Conservation (phyloP, 2,113 vertebrate genomes). For the Cottus gobio region DNA sequence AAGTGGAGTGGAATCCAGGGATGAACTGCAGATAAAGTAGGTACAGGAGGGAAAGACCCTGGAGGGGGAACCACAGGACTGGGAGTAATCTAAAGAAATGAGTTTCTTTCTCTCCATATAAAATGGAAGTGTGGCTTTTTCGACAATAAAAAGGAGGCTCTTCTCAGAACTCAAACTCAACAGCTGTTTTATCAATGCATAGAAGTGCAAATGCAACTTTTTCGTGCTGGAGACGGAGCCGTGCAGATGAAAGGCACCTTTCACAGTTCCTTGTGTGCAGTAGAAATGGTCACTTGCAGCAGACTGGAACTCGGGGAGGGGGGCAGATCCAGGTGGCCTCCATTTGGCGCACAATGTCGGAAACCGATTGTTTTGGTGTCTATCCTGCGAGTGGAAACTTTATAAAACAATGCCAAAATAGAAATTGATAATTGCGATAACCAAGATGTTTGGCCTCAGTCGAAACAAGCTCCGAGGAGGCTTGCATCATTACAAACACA, state of each 20-base stretch:
- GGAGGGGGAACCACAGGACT: slow-evolving; percentile 14
- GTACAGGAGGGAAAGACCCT: neutral
- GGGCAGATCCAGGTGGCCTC: slow-evolving; percentile 47
- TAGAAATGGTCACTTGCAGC: slow-evolving; percentile 47
- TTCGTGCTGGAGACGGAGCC: slow-evolving; percentile 39
- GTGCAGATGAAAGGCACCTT: slow-evolving; percentile 60
- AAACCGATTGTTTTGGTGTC: slow-evolving; percentile 18
- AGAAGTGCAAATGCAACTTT: slow-evolving; percentile 51
- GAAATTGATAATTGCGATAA: slow-evolving; percentile 19
- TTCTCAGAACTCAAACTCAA: slow-evolving; percentile 46
- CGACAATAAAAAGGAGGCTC: slow-evolving; percentile 31
- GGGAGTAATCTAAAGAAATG: slow-evolving; percentile 18
- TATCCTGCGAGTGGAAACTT: neutral
- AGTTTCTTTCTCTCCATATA: neutral
- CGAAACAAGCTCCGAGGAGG: neutral
- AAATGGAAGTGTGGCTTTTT: slow-evolving; percentile 30
- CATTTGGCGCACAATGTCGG: slow-evolving; percentile 32
- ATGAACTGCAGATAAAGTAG: slow-evolving; percentile 19
- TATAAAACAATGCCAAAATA: slow-evolving; percentile 6
- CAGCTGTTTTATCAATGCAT: slow-evolving; percentile 66
- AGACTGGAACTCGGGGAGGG: slow-evolving; percentile 32
- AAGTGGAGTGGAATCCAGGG: slow-evolving; percentile 35
- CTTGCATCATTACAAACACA: slow-evolving; percentile 6
- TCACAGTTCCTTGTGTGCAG: slow-evolving; percentile 47
- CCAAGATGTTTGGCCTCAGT: slow-evolving; percentile 10